Evolutionary conservation across 2,797 vertebrate genomes (phyloP), one percentile per base, ranked within the genome.

Genomic region (Botia kubotai): DNA sequence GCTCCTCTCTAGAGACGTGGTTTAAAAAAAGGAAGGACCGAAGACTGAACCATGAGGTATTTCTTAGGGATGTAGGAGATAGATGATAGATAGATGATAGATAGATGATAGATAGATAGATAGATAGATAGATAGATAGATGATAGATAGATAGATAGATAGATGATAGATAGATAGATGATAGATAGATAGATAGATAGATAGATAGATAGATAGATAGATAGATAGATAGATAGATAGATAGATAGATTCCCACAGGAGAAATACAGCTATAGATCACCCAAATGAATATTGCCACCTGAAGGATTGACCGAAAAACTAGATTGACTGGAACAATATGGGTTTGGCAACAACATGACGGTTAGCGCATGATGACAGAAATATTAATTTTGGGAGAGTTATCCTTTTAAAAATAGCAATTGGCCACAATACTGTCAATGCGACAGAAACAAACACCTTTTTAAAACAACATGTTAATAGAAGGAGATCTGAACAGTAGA

Each of bases 1-100:
- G 23, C 33, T 78, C 46, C 43, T 78, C 67, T 70, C 76, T 36
- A 33, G 23, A n/a, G 76, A 70, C 7, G 53, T 70, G 67, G 48
- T 17, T 17, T 33, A 60, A 55, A 67, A 67, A 76, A 67, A 55
- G 50, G 7, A 46, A 55, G 50, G 7, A 46, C 50, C 68, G n/a
- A 52, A 69, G 16, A 43, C 8, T 14, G 16, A 43, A 55, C 63
- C 33, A 55, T 57, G 21, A 26, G 52, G 1, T 77, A 14, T 48
- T 77, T 26, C 52, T 68, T 26, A 39, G 29, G 29, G 39, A 23
- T 53, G 26, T 52, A 13, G 46, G 29, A 63, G 50, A 29, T 65
- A 63, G 50, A 29, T 65, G 48, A 26, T 26, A 26, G 23, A 26
- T 26, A 26, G 23, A 26, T 26, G 2, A n/a, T n/a, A n/a, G n/a